These are phyloP conservation scores for Heliconius nattereri DNA, from an alignment of 1,140 invertebrate genomes.

Conservation along the genomic window DNA sequence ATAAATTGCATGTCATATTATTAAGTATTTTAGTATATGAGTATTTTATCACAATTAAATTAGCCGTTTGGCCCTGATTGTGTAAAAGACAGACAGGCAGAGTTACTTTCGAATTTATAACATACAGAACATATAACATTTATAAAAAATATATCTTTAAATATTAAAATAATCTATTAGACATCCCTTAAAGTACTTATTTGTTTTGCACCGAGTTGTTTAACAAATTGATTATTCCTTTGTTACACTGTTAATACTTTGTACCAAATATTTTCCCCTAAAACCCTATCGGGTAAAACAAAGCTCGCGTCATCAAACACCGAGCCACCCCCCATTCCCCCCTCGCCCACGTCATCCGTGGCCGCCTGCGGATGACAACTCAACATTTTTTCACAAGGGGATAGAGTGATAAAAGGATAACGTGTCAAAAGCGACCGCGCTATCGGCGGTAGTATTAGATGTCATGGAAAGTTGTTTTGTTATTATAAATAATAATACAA, in stretches of 20 bases:
- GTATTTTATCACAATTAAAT: too few relatives aligned
- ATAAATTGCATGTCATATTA: too few relatives aligned
- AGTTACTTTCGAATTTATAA: too few relatives aligned
- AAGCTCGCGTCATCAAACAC: too few relatives aligned
- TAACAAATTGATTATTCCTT: background rate
- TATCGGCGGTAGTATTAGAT: slow-evolving; percentile 1
- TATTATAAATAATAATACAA: background rate
- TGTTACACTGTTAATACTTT: background rate
- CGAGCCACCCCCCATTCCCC: too few relatives aligned
- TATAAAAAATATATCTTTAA: background rate
- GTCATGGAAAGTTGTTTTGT: background rate
- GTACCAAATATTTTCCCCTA: background rate
- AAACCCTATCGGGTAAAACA: background rate
- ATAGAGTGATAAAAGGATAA: slow-evolving; percentile 4
- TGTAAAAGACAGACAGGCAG: too few relatives aligned
- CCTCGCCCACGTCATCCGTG: background rate
- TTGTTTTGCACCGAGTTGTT: background rate
- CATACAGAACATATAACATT: too few relatives aligned
- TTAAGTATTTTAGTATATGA: too few relatives aligned
- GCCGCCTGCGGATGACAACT: background rate
- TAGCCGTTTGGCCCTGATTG: too few relatives aligned
- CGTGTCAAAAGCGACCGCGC: slow-evolving; percentile 7
- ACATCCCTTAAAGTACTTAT: background rate
- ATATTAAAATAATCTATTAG: background rate
- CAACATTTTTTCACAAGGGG: background rate